Conservation (phyloP, 2,888 invertebrate genomes). For the Lissocephala sabroskyi region DNA sequence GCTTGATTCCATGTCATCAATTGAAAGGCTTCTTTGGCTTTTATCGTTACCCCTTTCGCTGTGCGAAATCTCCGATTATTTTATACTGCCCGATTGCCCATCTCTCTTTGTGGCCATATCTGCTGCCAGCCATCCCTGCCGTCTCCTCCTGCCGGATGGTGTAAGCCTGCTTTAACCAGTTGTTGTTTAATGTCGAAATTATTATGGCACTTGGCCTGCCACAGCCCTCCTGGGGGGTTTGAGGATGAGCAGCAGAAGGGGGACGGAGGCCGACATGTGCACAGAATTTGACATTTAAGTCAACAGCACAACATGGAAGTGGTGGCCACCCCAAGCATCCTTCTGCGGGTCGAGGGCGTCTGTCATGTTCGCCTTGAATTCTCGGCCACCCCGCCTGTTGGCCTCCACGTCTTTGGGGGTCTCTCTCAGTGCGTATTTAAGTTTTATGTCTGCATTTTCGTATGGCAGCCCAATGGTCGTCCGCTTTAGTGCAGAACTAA, state of each 20-base stretch:
- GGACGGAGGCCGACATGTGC: constrained; percentile 38
- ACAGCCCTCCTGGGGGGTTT: background rate
- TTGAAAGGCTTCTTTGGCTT: too few species aligned
- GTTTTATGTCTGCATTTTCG: constrained; percentile 58
- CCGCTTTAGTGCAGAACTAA: constrained; percentile 58
- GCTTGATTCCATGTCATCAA: too few species aligned
- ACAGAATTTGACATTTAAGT: constrained; percentile 48
- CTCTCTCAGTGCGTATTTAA: constrained; percentile 32
- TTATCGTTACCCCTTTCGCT: too few species aligned
- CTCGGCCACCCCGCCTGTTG: background rate
- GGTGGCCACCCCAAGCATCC: too few species aligned
- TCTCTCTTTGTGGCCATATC: too few species aligned
- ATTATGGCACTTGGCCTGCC: constrained; percentile 21
- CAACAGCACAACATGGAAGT: constrained; percentile 31
- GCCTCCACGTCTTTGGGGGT: background rate
- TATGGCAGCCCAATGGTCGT: constrained; percentile 19
- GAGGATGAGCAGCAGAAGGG: background rate
- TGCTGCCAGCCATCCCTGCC: too few species aligned
- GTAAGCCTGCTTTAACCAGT: too few species aligned
- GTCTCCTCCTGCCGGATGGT: too few species aligned
- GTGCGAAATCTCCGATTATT: too few species aligned
- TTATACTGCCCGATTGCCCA: too few species aligned
- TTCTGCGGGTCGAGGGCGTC: background rate
- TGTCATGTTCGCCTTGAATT: background rate
- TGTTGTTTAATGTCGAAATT: constrained; percentile 31